These are phyloP conservation scores for Bombus waltoni DNA, from an alignment of 1,140 invertebrate genomes.

Conservation along the genomic window DNA sequence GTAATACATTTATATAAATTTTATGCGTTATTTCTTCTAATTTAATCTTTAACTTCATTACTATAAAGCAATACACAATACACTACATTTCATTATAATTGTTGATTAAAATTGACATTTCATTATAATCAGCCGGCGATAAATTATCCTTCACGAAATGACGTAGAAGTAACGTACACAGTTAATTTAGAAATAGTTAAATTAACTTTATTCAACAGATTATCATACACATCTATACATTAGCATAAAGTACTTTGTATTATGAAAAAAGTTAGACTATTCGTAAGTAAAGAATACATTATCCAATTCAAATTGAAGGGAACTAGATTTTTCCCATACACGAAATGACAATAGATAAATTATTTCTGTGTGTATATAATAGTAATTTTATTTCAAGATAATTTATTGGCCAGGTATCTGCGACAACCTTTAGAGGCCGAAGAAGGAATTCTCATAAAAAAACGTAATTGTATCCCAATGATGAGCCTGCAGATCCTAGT, in stretches of 20 bases:
- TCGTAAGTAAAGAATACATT: constrained; percentile 1
- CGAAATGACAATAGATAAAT: constrained; percentile 1
- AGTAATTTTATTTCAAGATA: constrained; percentile 8
- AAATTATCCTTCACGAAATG: neutral
- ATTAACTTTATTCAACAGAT: neutral
- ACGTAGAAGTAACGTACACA: neutral
- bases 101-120: neutral
- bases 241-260: neutral
- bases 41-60: neutral
- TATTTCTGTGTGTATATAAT: neutral
- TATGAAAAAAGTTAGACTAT: neutral
- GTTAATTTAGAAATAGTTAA: neutral
- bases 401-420: constrained; percentile 40
- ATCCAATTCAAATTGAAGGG: neutral
- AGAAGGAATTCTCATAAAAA: constrained; percentile 23
- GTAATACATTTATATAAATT: neutral
- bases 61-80: no score
- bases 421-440: constrained; percentile 44
- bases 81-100: no score
- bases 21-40: neutral
- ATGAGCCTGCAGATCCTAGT: neutral
- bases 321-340: neutral
- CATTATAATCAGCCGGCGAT: neutral
- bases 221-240: neutral
- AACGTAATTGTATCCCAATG: constrained; percentile 39